Evolutionary conservation across 2,113 vertebrate species (phyloP).

Genomic region (Dipodomys ordii): DNA sequence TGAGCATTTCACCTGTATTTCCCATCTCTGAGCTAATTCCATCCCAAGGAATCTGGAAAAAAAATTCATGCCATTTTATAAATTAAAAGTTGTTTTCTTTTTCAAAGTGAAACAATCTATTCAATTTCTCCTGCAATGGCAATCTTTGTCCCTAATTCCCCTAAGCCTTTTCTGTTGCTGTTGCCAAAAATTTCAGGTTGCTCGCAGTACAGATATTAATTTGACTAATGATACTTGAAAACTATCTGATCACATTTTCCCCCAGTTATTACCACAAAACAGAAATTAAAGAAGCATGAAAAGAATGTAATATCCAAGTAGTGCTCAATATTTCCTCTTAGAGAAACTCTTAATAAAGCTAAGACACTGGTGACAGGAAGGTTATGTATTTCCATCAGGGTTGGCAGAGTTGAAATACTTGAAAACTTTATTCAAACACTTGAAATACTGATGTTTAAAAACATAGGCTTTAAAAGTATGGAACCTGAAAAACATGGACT

Average conservation of each 20-base stretch:
- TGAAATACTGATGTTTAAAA: background rate
- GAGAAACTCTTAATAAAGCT: background rate
- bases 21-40: background rate
- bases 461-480: background rate
- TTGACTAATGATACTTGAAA: constrained; percentile 77
- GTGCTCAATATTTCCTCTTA: background rate
- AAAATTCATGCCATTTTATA: background rate
- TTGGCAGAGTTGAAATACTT: background rate
- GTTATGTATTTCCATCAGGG: accelerated
- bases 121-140: constrained; percentile 45
- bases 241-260: constrained; percentile 58
- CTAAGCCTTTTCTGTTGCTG: constrained; percentile 17
- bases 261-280: background rate
- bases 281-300: constrained; percentile 46
- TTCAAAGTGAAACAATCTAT: constrained; percentile 23
- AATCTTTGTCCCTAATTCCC: constrained; percentile 36
- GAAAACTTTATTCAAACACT: background rate
- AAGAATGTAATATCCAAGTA: background rate
- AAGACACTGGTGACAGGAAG: background rate
- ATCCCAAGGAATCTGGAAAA: background rate
- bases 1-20: background rate
- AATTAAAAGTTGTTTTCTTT: constrained; percentile 45
- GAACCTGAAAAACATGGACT: background rate
- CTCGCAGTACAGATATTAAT: constrained; percentile 66
- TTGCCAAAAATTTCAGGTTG: constrained; percentile 59